Conservation (phyloP, 2,113 vertebrate species). For the Gallinago media region DNA sequence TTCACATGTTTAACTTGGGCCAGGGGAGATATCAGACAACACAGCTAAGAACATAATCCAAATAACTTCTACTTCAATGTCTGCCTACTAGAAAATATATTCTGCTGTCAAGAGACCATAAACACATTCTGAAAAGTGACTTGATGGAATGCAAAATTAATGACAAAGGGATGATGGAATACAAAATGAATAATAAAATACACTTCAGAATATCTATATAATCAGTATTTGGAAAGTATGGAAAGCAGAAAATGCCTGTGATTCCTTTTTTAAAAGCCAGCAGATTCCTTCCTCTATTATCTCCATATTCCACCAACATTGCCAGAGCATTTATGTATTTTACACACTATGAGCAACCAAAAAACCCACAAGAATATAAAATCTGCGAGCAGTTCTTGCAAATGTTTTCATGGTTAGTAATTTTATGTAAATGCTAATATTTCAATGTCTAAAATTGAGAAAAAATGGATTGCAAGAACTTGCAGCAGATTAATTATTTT, state of each 20-base stretch:
- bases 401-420: not conserved
- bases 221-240: not conserved
- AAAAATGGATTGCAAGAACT: not conserved
- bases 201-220: not conserved
- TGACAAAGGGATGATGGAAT: not conserved
- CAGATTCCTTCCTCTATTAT: not conserved
- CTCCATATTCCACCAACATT: not conserved
- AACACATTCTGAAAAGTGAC: accelerated
- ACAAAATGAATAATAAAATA: not conserved
- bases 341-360: not conserved
- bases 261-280: not conserved
- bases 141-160: not conserved
- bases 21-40: not conserved
- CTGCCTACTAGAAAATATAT: not conserved
- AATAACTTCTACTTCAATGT: not conserved
- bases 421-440: not conserved
- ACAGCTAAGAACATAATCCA: not conserved
- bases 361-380: not conserved
- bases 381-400: not conserved
- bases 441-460: not conserved
- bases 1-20: not conserved
- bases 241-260: not conserved
- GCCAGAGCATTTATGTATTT: not conserved
- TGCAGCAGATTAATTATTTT: not conserved
- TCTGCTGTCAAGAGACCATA: not conserved